Evolutionary conservation across 2,797 vertebrate genomes (phyloP), one percentile per base, ranked within the genome.

Genomic region (Protosalanx chinensis): DNA sequence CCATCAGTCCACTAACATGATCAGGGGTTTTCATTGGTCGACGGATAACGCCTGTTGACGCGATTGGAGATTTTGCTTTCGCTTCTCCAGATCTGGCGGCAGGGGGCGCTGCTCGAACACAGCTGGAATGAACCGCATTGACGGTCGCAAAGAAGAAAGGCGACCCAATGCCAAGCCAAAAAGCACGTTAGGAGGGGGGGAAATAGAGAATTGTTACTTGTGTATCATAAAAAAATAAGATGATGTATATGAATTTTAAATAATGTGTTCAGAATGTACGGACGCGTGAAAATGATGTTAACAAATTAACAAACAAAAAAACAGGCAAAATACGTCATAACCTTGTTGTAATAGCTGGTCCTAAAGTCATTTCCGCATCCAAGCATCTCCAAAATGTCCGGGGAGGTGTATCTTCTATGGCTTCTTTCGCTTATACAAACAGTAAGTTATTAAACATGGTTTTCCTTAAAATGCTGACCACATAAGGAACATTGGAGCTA

Each of bases 401-500:
- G 87, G 27, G 93, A 94, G 78, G 88, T 91, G 0, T 92, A 89
- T 72, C 79, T 93, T 35, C 70, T 93, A 37, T 94, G 92, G 92
- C 85, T 94, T 2, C 64, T 94, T 2, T 90, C 92, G 15, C 64
- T 94, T 23, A 70, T 94, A 74, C 87, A 94, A 74, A 90, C 90
- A 91, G 93, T 94, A 85, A 90, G 86, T 88, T 78, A 71, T 62
- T 37, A 41, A 32, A 74, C 1, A 4, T 0, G 15, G 51, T n/a
- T 56, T 16, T 56, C 15, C n/a, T 56, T n/a, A n/a, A 56, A 56
- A 16, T 16, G 5, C 51, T n/a, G 15, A 18, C 15, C 18, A n/a
- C 16, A 4, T 16, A 16, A 56, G 51, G 18, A 16, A n/a, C 18
- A 56, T 56, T 6, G 6, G 18, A 56, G 51, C 41, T 46, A 46